Conservation (phyloP, 2,888 invertebrate genomes). For the Tetramorium bicarinatum region DNA sequence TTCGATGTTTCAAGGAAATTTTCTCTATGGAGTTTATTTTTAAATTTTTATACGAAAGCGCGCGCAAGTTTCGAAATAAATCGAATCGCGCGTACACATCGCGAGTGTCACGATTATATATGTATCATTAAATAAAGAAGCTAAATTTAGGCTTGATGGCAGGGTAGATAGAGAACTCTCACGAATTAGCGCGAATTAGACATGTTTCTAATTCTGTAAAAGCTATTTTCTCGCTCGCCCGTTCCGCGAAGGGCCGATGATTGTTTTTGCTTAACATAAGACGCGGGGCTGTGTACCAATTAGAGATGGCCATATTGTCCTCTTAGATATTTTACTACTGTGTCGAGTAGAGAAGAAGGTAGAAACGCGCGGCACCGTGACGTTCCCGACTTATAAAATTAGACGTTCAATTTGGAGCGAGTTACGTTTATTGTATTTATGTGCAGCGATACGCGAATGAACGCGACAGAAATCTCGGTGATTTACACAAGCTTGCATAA, state of each 20-base stretch:
- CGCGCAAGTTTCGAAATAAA: conserved; percentile 67
- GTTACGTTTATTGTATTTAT: conserved; percentile 18
- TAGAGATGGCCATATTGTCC: conserved; percentile 26
- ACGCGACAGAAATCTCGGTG: neutral
- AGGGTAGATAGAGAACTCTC: conserved; percentile 13
- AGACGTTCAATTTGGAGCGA: conserved; percentile 26
- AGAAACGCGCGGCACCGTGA: too few species aligned
- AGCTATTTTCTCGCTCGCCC: conserved; percentile 44
- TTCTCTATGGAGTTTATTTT: neutral
- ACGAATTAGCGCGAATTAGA: conserved; percentile 50
- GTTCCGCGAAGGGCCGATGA: conserved; percentile 30
- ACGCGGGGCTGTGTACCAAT: conserved; percentile 32
- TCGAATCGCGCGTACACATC: conserved; percentile 23
- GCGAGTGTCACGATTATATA: neutral
- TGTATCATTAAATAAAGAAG: conserved; percentile 9
- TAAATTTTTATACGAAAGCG: neutral
- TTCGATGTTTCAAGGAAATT: neutral
- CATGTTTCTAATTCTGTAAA: conserved; percentile 34
- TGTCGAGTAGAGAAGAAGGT: conserved; percentile 4
- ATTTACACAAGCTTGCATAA: conserved; percentile 1
- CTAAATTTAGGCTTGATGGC: conserved; percentile 26
- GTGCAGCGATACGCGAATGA: neutral
- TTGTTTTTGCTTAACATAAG: conserved; percentile 25
- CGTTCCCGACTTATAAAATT: conserved; percentile 26
- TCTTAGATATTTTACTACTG: conserved; percentile 19